These are phyloP conservation scores for Gopherus evgoodei DNA, from an alignment of 2,113 vertebrate genomes.

Conservation along the genomic window DNA sequence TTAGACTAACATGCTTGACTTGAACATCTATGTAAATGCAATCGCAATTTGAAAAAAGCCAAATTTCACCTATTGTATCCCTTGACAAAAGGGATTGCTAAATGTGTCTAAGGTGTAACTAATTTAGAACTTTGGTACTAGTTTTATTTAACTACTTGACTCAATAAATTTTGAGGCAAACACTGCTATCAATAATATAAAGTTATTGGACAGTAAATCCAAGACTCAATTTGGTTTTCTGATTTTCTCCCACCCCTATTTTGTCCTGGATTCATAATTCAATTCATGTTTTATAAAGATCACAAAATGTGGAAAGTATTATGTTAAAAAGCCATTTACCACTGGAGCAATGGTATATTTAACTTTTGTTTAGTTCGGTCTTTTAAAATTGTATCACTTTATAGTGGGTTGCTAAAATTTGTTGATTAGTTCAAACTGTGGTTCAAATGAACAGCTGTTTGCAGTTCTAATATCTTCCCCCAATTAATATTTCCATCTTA, in stretches of 20 bases:
- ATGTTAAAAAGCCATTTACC: slow-evolving; percentile 3
- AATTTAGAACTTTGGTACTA: neutral
- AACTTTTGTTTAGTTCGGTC: neutral
- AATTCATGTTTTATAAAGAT: slow-evolving; percentile 23
- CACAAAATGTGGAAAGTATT: no score
- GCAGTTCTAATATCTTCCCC: neutral
- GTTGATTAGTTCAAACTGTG: neutral
- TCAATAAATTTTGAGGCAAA: neutral
- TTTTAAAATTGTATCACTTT: slow-evolving; percentile 6
- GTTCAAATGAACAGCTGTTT: neutral
- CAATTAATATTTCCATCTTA: neutral
- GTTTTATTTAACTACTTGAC: slow-evolving; percentile 5
- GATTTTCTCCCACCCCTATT: neutral
- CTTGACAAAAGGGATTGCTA: neutral
- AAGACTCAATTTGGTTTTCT: neutral
- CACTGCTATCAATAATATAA: neutral
- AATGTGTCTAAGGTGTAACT: neutral
- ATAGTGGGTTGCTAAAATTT: neutral
- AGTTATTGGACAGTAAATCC: neutral
- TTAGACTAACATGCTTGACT: no score
- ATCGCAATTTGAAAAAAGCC: no score
- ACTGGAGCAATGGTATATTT: neutral
- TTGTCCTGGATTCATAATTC: neutral
- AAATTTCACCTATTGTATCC: rapidly evolving
- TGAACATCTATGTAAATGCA: no score